Evolutionary conservation across 2,797 vertebrate genomes (phyloP), one percentile per base, ranked within the genome.

Genomic region (Benthosema pterotum): DNA sequence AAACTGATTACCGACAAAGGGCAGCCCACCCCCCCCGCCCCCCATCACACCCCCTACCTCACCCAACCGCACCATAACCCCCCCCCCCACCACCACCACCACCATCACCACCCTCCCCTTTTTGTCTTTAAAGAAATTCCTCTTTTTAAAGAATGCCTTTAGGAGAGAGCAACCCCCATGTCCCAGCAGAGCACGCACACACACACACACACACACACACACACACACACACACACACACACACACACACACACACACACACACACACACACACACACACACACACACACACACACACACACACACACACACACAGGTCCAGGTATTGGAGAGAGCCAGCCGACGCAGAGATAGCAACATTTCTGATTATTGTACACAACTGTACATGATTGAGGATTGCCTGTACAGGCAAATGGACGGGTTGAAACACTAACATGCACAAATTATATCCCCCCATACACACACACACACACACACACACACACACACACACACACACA

Each of bases 121-220:
- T 90, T 89, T 89, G 83, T 91, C 88, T 89, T 89, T 88, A 86
- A 89, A 89, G 79, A 88, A 91, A 91, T 88, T 88, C 88, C 85
- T 90, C 64, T 85, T 87, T 83, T 88, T 87, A 85, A 90, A 89
- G 82, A 91, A 87, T 80, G 82, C 80, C 80, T 12, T 38, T 74
- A 80, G 83, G 80, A 86, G 78, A 79, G 79, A 71, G 73, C 78
- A 74, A 62, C 69, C 79, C 72, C 72, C 70, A 63, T 75, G 74
- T 82, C 80, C 77, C 77, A 72, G 69, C 76, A 78, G 76, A 82
- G 65, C 72, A 65, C 69, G 5, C 70, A 64, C 70, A 51, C 52
- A 45, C 70, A 60, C 56, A 50, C 56, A 58, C 75, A 74, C 57
- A 50, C 11, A 52, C 28, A 53, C n/a, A 28, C 22, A 59, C 19